Evolutionary conservation across 2,888 invertebrate genomes (phyloP), one percentile per base, ranked within the genome.

Genomic region (Chymomyza caudatula): DNA sequence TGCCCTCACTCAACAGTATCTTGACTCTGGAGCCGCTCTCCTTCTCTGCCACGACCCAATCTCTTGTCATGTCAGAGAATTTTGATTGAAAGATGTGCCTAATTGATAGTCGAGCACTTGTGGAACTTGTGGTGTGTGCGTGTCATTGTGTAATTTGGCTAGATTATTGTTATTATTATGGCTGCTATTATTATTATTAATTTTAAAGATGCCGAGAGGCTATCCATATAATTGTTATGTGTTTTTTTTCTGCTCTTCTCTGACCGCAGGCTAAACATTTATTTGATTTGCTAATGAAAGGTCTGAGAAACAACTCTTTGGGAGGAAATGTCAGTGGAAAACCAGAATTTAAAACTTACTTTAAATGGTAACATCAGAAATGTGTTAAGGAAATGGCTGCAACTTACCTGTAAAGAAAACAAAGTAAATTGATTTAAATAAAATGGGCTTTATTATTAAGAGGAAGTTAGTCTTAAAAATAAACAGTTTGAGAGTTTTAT

Each of bases 31-130:
- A 53, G 25, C 11, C 22, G 15, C 1, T 23, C 42, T 6, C 19
- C 42, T 56, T 56, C 1, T 15, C 4, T 22, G 8, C 4, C 4
- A 13, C 23, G 15, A 5, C 6, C 43, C 43, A 44, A 61, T 54
- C 53, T 56, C 37, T 53, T 44, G 13, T 58, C n/a, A 23, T 29
- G 15, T 57, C 25, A 44, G n/a, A 25, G 53, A 19, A 52, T 60
- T 53, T 53, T 86, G 86, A 86, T 85, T 86, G 86, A 85, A 85
- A 83, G 86, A 85, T 85, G 83, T 85, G 79, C 85, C 79, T 83
- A 83, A 83, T 83, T 86, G 86, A 83, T 85, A 86, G 79, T 73
- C 71, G 77, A 77, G 74, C 73, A 66, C 73, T 76, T 67, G 49
- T 20, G 25, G 23, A n/a, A n/a, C 25, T 53, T 23, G 22, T 15